A percentile compares a stretch with the other conserved stretches of the same genome.
Conservation (phyloP, 2,797 vertebrate genomes). For the Sylvilagus floridanus region DNA sequence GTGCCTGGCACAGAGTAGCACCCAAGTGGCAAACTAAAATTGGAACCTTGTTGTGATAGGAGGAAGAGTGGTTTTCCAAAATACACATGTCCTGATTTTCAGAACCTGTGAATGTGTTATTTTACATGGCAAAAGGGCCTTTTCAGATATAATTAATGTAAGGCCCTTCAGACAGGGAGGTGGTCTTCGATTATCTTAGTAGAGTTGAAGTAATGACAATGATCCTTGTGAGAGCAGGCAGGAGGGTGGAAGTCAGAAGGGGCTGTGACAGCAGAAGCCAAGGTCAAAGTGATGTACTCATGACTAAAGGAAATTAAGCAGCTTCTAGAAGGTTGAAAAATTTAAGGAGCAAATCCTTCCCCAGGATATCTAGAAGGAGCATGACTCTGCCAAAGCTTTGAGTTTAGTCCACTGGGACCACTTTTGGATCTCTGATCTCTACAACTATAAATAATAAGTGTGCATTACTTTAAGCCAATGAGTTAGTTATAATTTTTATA, state of each 20-base stretch:
- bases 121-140: not conserved
- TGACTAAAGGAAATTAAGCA: not conserved
- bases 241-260: not conserved
- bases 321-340: not conserved
- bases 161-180: not conserved
- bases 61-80: not conserved
- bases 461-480: constrained; percentile 11
- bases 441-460: not conserved
- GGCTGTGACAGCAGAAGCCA: not conserved
- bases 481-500: not conserved
- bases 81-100: not conserved
- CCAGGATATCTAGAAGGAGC: not conserved
- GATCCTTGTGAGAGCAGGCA: not conserved
- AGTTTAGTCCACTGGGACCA: not conserved
- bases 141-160: not conserved
- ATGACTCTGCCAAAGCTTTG: not conserved
- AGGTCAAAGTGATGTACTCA: not conserved
- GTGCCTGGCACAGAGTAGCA: not conserved
- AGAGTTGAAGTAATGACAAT: not conserved
- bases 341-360: not conserved
- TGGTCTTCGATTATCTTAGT: not conserved
- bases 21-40: not conserved
- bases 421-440: not conserved
- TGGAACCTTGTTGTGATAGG: not conserved
- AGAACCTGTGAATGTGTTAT: not conserved